Evolutionary conservation across 2,888 invertebrate genomes (phyloP).

Genomic region (Papilio protenor): DNA sequence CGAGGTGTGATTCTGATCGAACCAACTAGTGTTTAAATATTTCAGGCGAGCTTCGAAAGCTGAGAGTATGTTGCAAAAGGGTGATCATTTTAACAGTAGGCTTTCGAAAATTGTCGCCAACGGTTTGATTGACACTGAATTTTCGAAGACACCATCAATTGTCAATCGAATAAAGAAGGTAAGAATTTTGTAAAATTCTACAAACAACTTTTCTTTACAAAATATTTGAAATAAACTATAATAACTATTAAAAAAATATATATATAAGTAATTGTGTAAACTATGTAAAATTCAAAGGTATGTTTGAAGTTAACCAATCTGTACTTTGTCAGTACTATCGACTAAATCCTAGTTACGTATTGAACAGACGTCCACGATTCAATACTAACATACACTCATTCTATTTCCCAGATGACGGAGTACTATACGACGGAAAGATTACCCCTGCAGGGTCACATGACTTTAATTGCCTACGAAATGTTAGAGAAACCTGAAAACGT

Average conservation of each 20-base stretch:
- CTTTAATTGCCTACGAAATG: constrained; percentile 88
- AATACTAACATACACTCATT: not conserved
- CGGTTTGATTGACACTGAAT: constrained; percentile 10
- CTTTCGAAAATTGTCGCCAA: constrained; percentile 20
- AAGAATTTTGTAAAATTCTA: not conserved
- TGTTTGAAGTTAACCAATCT: no score
- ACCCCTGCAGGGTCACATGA: constrained; percentile 88
- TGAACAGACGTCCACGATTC: no score
- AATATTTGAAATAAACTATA: no score
- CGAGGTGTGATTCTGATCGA: not conserved
- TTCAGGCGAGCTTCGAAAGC: constrained; percentile 17
- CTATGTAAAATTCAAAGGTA: no score
- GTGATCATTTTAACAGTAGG: constrained; percentile 14
- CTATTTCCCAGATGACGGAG: constrained; percentile 85
- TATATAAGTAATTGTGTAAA: no score
- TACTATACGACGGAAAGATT: constrained; percentile 95
- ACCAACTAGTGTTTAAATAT: not conserved
- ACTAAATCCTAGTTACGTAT: no score
- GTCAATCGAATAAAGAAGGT: constrained; percentile 31
- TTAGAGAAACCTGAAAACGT: constrained; percentile 85
- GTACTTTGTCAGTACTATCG: no score
- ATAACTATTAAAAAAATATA: no score
- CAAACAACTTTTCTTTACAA: no score
- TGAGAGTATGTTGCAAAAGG: not conserved
- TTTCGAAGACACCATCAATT: constrained; percentile 19